phyloP scores from a whole-genome alignment of 2,888 invertebrate genomes.

The Boloria euphrosyne region DNA sequence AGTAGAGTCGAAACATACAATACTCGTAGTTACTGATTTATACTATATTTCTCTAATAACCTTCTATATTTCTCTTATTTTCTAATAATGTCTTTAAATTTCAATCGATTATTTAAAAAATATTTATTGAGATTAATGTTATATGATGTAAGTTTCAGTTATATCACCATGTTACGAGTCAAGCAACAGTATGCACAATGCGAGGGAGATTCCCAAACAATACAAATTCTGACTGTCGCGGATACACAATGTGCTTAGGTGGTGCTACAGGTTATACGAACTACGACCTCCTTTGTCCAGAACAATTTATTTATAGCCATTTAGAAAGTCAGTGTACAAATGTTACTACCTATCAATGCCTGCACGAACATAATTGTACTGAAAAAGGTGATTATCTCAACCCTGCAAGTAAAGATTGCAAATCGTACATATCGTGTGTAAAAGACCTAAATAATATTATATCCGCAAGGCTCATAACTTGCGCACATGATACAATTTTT shows the following conservation, averaged over 20 bases:
- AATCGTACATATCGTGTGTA: slow-evolving; percentile 59
- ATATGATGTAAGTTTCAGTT: slow-evolving; percentile 55
- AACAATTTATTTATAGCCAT: slow-evolving; percentile 64
- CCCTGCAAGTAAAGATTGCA: slow-evolving; percentile 49
- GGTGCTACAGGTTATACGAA: slow-evolving; percentile 55
- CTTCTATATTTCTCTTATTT: no score
- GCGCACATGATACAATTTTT: slow-evolving; percentile 55
- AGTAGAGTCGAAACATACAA: no score
- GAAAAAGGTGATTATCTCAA: slow-evolving; percentile 52
- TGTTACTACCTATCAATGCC: slow-evolving; percentile 61
- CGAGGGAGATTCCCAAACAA: slow-evolving; percentile 67
- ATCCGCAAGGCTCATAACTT: slow-evolving; percentile 58
- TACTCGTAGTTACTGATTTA: no score
- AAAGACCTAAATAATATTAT: slow-evolving; percentile 54
- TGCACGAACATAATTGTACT: slow-evolving; percentile 56
- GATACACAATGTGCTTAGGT: slow-evolving; percentile 66
- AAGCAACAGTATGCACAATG: slow-evolving; percentile 53
- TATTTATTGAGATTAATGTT: slow-evolving; percentile 2
- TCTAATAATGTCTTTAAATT: no score
- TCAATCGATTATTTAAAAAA: neutral
- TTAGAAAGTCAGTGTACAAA: slow-evolving; percentile 65
- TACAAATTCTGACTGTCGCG: slow-evolving; percentile 57
- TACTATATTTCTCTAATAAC: no score
- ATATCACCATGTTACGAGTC: slow-evolving; percentile 51
- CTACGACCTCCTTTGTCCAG: slow-evolving; percentile 64